Base-by-base conservation (phyloP, 2,888 invertebrate genomes). In the Cheilosia vulpina region DNA sequence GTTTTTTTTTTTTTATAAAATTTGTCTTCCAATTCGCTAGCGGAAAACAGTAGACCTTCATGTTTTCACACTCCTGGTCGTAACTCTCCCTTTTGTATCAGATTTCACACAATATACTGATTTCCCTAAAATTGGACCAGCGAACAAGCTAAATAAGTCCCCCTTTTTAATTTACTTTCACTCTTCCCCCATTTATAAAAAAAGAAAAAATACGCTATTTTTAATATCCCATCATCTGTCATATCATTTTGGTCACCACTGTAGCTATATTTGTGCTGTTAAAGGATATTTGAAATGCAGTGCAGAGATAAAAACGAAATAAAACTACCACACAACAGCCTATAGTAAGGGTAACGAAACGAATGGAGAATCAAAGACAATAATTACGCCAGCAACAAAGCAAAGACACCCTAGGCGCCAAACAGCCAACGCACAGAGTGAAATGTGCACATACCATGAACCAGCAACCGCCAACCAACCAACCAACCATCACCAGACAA, bases 351-450 rank as follows among this genome's bases (percentile, higher is more conserved):
- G 81, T 63, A 50, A 63, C 62, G 66, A 60, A 62, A 68, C 68
- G 66, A 71, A 72, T 68, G 77, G 9, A 52, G 19, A 62, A 68
- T 57, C 69, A 83, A 78, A 78, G 77, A 73, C 58, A 79, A 83
- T 83, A 79, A 83, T 68, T 78, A 75, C 78, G 78, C 73, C 63
- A 68, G 62, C 66, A 73, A 62, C 47, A 47, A 66, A 66, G 43
- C 47, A 55, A 47, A 52, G 41, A 58, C 52, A 79, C 84, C 80
- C 75, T 15, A 62, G 80, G 75, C 84, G 66, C 31, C 19, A 45
- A 71, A 66, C 41, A 34, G 34, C 50, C 13, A 53, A 19, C 57
- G 41, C n/a, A 45, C 53, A 45, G 41, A 62, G 60, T 66, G 34
- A 45, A 43, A 73, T 65, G 38, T 38, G 24, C 65, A 27, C 43